phyloP scores from a whole-genome alignment of 30 jellyfish, hydroid and myxozoan genomes.

The Chrysaora quinquecirrha region DNA sequence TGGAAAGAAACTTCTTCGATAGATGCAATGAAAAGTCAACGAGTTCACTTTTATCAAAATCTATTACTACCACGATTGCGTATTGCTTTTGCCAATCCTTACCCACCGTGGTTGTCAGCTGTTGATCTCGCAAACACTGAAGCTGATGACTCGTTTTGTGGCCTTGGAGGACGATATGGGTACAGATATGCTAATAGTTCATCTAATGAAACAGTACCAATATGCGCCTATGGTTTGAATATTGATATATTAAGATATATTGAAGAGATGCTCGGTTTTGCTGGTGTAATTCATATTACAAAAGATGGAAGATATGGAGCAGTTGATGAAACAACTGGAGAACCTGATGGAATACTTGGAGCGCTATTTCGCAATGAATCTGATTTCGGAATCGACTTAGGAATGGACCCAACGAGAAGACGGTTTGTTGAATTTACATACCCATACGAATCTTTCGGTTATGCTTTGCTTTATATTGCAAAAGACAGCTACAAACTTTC shows the following conservation, averaged over 20 bases:
- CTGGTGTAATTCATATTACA: not conserved
- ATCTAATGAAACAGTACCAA: not conserved
- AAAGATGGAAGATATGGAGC: conserved; percentile 37
- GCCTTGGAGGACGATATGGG: not conserved
- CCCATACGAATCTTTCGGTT: not conserved
- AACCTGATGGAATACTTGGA: not conserved
- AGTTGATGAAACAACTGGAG: not conserved
- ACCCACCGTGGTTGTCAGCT: not conserved
- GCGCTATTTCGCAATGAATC: not conserved
- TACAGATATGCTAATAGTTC: not conserved
- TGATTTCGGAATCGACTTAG: not conserved
- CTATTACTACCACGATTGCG: not conserved
- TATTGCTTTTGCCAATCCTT: not conserved
- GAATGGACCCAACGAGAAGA: not conserved
- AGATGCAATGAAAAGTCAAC: no score
- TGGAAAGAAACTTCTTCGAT: no score
- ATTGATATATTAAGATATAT: conserved; percentile 17
- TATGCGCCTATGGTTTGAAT: conserved; percentile 30
- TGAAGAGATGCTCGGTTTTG: conserved; percentile 3
- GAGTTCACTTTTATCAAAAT: not conserved
- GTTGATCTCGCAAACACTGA: not conserved
- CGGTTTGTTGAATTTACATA: not conserved
- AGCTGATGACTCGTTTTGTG: not conserved
- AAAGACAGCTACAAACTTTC: not conserved
- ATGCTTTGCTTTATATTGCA: not conserved